Evolutionary conservation across 2,113 vertebrate species (phyloP), one percentile per base, ranked within the genome.

Genomic region (Pseudopipra pipra): DNA sequence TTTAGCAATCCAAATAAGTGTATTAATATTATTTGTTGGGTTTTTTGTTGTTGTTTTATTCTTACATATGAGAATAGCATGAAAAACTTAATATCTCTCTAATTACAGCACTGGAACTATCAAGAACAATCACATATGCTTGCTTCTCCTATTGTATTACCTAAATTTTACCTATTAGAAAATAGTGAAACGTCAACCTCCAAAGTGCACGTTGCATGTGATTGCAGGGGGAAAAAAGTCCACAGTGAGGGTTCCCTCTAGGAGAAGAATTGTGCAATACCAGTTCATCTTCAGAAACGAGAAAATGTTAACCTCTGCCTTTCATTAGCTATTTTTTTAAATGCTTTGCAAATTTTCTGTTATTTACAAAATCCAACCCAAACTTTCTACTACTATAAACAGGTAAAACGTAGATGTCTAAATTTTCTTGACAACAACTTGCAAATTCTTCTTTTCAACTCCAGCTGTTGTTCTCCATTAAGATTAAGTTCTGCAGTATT

Each of bases 211-310:
- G 54, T 22, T 37, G 31, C 25, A 33, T 61, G 16, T n/a, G 41
- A 51, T 33, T 56, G 22, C 3, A 7, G 4, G 28, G 18, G 5
- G 0, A 0, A 5, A 23, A 33, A 55, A 5, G 15, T 17, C 24
- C 22, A 27, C 30, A 44, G 20, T 8, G 27, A 61, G 39, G 35
- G 31, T 33, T 70, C 31, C 33, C 37, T 76, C 43, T 41, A 35
- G n/a, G n/a, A 61, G 72, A 33, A 9, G 23, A 83, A 66, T 73
- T 86, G 63, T 80, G 63, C 68, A 84, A 46, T n/a, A 66, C 3
- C 35, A 51, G n/a, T 63, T 89, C 24, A 70, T 72, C 46, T 54
- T 73, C 66, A 72, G 43, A 61, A 87, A 74, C 6, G 15, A 58
- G 51, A 73, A 70, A 77, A 65, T 6, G 5, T 62, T 43, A 59